Evolutionary conservation across 2,888 invertebrate genomes (phyloP).

Genomic region (Lasioglossum villosulum): DNA sequence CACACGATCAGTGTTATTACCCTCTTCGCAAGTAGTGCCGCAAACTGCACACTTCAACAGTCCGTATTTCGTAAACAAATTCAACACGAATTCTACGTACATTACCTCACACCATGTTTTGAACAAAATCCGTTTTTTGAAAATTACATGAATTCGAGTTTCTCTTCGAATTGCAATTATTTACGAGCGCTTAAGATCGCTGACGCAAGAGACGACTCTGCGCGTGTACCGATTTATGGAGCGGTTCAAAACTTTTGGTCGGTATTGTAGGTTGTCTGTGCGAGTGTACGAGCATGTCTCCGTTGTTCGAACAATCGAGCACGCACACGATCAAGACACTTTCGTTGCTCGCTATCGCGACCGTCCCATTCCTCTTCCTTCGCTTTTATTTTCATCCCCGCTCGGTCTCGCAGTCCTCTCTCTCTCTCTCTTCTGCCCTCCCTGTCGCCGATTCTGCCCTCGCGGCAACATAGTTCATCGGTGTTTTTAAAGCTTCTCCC

Average conservation of each 20-base stretch:
- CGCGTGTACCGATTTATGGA: background rate
- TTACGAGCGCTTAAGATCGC: background rate
- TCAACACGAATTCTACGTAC: background rate
- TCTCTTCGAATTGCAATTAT: background rate
- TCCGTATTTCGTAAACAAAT: background rate
- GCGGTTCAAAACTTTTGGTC: background rate
- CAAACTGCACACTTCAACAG: background rate
- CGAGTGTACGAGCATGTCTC: background rate
- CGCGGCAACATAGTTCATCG: slow-evolving; percentile 65
- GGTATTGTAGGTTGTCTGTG: background rate
- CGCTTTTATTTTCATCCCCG: slow-evolving; percentile 51
- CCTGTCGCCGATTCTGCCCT: slow-evolving; percentile 50
- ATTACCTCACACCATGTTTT: background rate
- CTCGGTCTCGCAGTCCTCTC: background rate
- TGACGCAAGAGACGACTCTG: background rate
- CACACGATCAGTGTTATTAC: background rate
- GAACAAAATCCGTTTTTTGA: background rate
- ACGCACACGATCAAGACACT: slow-evolving; percentile 15
- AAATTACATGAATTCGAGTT: background rate
- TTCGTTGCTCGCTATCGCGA: slow-evolving; percentile 8
- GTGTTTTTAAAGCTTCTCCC: slow-evolving; percentile 71
- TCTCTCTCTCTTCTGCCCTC: background rate
- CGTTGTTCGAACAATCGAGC: background rate
- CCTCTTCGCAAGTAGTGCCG: background rate
- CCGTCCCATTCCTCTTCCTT: slow-evolving; percentile 7